Base-by-base conservation (phyloP, 1,140 invertebrate genomes). In the Drosophila tristis region DNA sequence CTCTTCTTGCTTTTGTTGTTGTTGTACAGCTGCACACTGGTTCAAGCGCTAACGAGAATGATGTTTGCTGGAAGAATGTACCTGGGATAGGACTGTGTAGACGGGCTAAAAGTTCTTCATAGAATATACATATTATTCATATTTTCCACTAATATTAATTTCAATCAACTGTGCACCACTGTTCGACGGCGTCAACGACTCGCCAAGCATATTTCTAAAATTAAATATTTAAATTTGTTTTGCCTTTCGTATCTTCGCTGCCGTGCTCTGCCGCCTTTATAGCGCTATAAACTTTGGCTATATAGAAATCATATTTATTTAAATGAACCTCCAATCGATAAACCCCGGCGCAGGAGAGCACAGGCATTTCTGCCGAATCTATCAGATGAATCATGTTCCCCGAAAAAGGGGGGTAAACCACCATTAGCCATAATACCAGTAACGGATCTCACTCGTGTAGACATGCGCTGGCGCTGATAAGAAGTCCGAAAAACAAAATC, bases 151-250 rank as follows among this genome's bases (percentile, higher is more conserved):
- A 35, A 4, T 35, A 35, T 11, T 4, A 9, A 11, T 39, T 5
- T 15, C 3, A 31, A 35, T n/a, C 13, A 29, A 45, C 29, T 66
- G 29, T 29, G 20, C 2, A 39, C 61, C 74, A 85, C 68, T 80
- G 82, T 85, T 51, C 56, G 58, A 11, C 54, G 73, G 81, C 81
- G 78, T 85, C 78, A 85, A 86, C 81, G 81, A 86, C 67, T 86
- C 55, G 57, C 51, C 50, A 45, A 31, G 42, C 51, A 57, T 53
- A 74, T 82, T 35, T 80, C 81, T 86, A 86, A 86, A 86, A 86
- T 86, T 87, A 86, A 86, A 86, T 87, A 81, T 87, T 86, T 64
- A 87, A 86, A 86, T 86, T 82, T 75, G 78, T 87, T 35, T 35
- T 64, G 68, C 58, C 59, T 68, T 86, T 80, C 9, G 31, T 9